Conservation (phyloP, 1,140 invertebrate genomes). For the Trichonephila clavata region DNA sequence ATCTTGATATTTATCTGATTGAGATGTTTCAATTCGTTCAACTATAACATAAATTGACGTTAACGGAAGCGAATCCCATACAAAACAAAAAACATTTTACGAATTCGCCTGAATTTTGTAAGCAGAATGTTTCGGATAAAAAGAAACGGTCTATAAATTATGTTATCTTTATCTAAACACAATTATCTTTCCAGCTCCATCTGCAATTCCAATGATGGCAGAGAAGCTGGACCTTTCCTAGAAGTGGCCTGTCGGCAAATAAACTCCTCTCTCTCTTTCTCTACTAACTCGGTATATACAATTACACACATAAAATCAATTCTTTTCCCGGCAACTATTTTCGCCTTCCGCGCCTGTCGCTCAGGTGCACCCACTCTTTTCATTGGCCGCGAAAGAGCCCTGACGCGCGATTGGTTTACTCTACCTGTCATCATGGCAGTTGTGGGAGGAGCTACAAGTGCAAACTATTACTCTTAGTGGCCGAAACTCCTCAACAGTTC, state of each 20-base stretch:
- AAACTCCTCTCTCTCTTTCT: too few species aligned
- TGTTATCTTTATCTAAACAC: background rate
- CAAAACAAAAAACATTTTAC: background rate
- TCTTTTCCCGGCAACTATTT: conserved; percentile 14
- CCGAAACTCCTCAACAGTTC: conserved; percentile 24
- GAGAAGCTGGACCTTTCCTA: background rate
- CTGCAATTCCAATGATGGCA: background rate
- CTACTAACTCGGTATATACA: background rate
- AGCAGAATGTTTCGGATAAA: conserved; percentile 3
- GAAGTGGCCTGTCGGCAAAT: background rate
- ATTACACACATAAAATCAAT: conserved; percentile 45
- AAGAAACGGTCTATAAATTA: background rate
- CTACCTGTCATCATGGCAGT: conserved; percentile 32
- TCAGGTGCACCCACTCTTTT: conserved; percentile 47
- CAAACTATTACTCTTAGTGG: conserved; percentile 60
- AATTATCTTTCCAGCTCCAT: background rate
- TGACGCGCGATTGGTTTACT: conserved; percentile 11
- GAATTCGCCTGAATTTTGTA: background rate
- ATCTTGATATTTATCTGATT: too few species aligned
- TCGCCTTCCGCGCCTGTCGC: background rate
- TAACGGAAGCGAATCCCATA: too few species aligned
- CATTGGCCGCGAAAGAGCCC: conserved; percentile 21
- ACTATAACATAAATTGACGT: too few species aligned
- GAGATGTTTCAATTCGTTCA: too few species aligned
- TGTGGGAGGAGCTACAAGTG: background rate